phyloP scores from a whole-genome alignment of 1,140 invertebrate genomes.

The Formica selysi region DNA sequence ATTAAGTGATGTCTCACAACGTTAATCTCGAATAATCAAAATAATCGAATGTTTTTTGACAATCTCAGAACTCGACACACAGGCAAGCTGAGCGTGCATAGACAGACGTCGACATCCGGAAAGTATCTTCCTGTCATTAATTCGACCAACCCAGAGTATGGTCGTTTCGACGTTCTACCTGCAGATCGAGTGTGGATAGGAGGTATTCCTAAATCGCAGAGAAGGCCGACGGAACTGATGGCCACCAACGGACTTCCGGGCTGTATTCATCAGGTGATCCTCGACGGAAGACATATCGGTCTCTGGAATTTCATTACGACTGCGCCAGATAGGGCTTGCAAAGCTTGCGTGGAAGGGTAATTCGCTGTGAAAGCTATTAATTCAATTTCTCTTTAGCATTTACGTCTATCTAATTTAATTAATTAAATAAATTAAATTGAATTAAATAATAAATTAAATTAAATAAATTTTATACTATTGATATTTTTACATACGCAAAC shows the following conservation, averaged over 20 bases:
- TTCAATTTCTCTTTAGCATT: neutral
- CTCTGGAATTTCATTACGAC: conserved; percentile 94
- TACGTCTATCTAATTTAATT: neutral
- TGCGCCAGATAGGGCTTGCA: conserved; percentile 89
- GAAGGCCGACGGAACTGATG: conserved; percentile 83
- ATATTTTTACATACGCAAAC: no score
- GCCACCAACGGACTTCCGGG: conserved; percentile 88
- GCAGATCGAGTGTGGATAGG: conserved; percentile 88
- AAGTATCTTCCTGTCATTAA: conserved; percentile 82
- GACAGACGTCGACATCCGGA: conserved; percentile 81
- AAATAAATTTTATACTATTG: neutral
- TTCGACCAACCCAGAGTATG: conserved; percentile 85
- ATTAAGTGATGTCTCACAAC: neutral
- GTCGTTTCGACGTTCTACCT: conserved; percentile 86
- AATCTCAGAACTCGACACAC: conserved; percentile 86
- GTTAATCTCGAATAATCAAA: neutral
- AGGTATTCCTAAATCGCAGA: conserved; percentile 86
- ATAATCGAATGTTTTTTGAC: conserved; percentile 3
- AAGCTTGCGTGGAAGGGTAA: conserved; percentile 92
- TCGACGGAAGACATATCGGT: conserved; percentile 93
- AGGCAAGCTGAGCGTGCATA: conserved; percentile 87
- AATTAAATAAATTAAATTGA: no score
- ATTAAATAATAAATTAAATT: no score
- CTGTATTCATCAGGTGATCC: conserved; percentile 92
- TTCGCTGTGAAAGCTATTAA: conserved; percentile 4